Evolutionary conservation across 2,888 invertebrate genomes (phyloP), one percentile per base, ranked within the genome.

Genomic region (Lithophane leautieri): DNA sequence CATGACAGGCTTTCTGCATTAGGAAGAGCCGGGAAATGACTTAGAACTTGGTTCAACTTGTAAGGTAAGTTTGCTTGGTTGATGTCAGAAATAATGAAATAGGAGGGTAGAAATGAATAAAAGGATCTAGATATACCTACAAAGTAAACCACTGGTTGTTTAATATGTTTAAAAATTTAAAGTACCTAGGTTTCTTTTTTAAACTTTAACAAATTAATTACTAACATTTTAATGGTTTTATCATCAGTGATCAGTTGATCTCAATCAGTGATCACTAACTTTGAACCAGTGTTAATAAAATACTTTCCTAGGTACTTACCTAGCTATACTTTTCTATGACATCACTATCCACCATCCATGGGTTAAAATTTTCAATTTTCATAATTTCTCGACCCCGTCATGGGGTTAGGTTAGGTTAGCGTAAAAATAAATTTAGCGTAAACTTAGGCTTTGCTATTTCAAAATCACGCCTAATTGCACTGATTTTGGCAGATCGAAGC

Each of bases 1-100:
- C 50, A 77, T 84, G 84, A 87, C 86, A 84, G 63, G 76, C 52
- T 67, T 82, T 78, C 81, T 87, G 80, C 82, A 84, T 87, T 86
- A 87, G 67, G 67, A 70, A n/a, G 34, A 58, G 58, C 25, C 16
- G 52, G 47, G 47, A 72, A 69, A 75, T 69, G 4, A 73, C 58
- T 80, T 73, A 60, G 28, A 42, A 83, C 52, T 54, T 73, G 50
- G 25, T 60, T 73, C 7, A n/a, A 34, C n/a, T n/a, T 62, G 4
- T 11, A 14, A 25, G 1, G 4, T 44, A 58, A 65, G 42, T 66
- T 42, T 54, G 42, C 40, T 47, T 42, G n/a, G 50, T 47, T 72
- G 69, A 67, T 40, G 14, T 28, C 14, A 16, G 52, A 12, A 40
- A 58, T 52, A 62, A 28, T 4, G n/a, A 22, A 44, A 28, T 58